These are phyloP conservation scores for Spatula versicolor DNA, from an alignment of 2,797 vertebrate genomes.

Conservation along the genomic window DNA sequence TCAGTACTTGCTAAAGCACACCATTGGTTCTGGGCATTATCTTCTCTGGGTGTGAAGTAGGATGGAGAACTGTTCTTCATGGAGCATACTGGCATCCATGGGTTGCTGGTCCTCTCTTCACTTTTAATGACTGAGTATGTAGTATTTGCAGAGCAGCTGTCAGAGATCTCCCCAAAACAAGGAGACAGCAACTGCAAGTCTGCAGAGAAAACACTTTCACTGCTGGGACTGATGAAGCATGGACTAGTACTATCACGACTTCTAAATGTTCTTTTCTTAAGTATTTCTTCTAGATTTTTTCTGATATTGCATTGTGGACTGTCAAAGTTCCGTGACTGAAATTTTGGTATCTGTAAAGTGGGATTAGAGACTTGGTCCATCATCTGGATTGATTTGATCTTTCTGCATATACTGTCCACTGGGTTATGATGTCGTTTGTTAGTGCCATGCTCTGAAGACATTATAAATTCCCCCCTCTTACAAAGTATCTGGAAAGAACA, in stretches of 20 bases:
- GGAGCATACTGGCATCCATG: neutral
- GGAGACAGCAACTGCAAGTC: neutral
- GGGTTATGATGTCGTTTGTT: constrained; percentile 85
- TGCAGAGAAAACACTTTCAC: accelerated
- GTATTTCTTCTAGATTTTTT: constrained; percentile 83
- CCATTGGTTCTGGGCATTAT: constrained; percentile 53
- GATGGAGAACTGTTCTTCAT: constrained; percentile 69
- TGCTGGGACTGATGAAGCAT: neutral
- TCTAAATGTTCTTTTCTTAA: constrained; percentile 80
- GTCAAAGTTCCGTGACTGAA: constrained; percentile 84
- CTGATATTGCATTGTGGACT: constrained; percentile 81
- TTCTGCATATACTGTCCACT: constrained; percentile 91
- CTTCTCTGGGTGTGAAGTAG: constrained; percentile 52
- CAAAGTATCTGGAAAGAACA: neutral
- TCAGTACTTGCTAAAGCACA: constrained; percentile 17
- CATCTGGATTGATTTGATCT: constrained; percentile 88
- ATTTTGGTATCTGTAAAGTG: constrained; percentile 85
- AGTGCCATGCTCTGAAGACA: neutral
- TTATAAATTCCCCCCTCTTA: neutral
- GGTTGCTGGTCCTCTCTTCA: constrained; percentile 28
- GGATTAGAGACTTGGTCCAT: constrained; percentile 83
- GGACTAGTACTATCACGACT: neutral
- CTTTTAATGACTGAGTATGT: neutral
- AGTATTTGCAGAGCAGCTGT: neutral
- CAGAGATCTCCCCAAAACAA: neutral